phyloP scores from a whole-genome alignment of 2,888 invertebrate species.

The Panopea generosa region DNA sequence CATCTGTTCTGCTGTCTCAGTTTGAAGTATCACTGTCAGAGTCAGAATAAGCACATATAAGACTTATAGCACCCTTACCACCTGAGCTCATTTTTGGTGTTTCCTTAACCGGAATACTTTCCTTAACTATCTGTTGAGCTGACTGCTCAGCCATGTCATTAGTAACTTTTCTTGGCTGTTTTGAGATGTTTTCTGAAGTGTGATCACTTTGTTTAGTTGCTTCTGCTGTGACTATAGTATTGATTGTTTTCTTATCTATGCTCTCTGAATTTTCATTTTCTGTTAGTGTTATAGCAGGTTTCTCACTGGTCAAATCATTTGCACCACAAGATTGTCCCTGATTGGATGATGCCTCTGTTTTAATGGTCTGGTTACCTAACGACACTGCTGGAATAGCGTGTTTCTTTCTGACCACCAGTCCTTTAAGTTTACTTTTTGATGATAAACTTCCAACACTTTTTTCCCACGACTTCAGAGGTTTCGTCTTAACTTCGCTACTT shows the following conservation, averaged over 20 bases:
- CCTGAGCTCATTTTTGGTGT: not conserved
- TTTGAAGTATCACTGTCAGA: slow-evolving; percentile 60
- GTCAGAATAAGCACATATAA: slow-evolving; percentile 74
- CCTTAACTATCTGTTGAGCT: not conserved
- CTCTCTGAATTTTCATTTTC: not conserved
- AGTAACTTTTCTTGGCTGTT: not conserved
- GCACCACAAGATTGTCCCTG: not conserved
- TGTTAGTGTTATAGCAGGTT: not conserved
- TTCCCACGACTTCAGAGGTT: slow-evolving; percentile 71
- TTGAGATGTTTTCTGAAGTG: not conserved
- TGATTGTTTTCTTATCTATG: not conserved
- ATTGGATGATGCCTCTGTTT: not conserved
- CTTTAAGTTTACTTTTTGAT: slow-evolving; percentile 65
- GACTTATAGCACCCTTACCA: slow-evolving; percentile 51
- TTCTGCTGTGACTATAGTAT: too few species aligned
- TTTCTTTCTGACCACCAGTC: slow-evolving; percentile 75
- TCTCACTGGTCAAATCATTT: not conserved
- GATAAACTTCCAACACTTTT: slow-evolving; percentile 75
- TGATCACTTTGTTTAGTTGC: not conserved
- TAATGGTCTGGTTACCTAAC: too few species aligned
- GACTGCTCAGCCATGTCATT: not conserved
- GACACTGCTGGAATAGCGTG: not conserved
- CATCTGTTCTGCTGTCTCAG: too few species aligned
- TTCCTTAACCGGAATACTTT: not conserved
- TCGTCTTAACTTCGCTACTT: slow-evolving; percentile 26